Conservation (phyloP, 92 coral and sea anemone species). For the Phymanthus crucifer region DNA sequence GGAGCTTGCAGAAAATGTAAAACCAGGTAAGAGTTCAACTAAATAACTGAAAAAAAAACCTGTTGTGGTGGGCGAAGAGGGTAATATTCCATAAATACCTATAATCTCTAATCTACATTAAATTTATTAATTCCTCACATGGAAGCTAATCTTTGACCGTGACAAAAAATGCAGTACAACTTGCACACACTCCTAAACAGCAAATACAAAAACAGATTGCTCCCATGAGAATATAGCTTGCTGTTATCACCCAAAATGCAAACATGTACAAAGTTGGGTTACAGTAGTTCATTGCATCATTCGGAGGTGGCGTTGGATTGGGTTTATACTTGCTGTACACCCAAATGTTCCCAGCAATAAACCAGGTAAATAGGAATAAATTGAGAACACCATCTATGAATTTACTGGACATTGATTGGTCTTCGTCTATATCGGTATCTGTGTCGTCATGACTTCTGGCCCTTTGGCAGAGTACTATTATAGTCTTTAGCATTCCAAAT, state of each 20-base stretch:
- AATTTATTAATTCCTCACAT: background rate
- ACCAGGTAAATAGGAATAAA: conserved; percentile 96
- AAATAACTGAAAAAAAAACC: no score
- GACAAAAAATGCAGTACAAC: conserved; percentile 98
- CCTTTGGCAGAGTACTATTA: conserved; percentile 85
- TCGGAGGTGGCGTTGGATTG: conserved; percentile 78
- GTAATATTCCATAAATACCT: background rate
- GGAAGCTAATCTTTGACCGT: conserved; percentile 76
- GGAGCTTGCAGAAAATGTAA: no score
- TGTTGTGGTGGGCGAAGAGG: background rate
- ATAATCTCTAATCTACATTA: background rate
- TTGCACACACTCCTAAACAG: conserved; percentile 96
- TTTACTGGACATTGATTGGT: conserved; percentile 97
- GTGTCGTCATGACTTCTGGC: conserved; percentile 79
- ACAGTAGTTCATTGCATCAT: conserved; percentile 89
- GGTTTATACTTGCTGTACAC: conserved; percentile 95
- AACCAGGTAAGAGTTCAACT: no score
- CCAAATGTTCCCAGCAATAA: conserved; percentile 99
- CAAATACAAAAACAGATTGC: conserved; percentile 97
- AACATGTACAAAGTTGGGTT: conserved; percentile 96
- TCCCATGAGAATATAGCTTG: conserved; percentile 98
- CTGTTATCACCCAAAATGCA: conserved; percentile 99
- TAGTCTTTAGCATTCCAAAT: conserved; percentile 95
- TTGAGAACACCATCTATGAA: conserved; percentile 94
- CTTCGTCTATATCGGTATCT: conserved; percentile 83